Percentiles rank a stretch among this genome's conserved stretches.
These are phyloP conservation scores for Drosophila erecta DNA, from an alignment of 1,140 invertebrate genomes.

Conservation along the genomic window DNA sequence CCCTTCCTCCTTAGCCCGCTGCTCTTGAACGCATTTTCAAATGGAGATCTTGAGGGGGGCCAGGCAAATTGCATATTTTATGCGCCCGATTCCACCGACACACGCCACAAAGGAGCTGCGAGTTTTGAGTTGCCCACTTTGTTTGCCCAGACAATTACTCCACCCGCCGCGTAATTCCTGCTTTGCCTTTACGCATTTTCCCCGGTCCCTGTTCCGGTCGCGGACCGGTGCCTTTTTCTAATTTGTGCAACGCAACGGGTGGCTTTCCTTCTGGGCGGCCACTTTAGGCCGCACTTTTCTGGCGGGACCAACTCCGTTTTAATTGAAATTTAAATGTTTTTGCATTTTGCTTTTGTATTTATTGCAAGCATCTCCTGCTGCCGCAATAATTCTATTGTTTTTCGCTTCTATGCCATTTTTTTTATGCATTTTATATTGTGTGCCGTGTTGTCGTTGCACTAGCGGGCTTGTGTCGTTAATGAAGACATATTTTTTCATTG, in stretches of 20 bases:
- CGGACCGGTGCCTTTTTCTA: constrained; percentile 60
- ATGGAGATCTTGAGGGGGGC: constrained; percentile 29
- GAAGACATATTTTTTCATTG: constrained; percentile 81
- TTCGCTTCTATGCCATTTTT: constrained; percentile 15
- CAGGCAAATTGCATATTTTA: constrained; percentile 60
- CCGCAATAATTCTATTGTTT: constrained; percentile 46
- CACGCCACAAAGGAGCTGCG: constrained; percentile 21
- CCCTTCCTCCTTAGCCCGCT: constrained; percentile 1
- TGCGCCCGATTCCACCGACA: constrained; percentile 24
- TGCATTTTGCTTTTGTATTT: constrained; percentile 73
- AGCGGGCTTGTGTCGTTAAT: constrained; percentile 74
- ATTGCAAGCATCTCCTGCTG: constrained; percentile 40
- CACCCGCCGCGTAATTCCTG: constrained; percentile 37
- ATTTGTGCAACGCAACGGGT: constrained; percentile 60
- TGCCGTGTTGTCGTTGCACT: constrained; percentile 59
- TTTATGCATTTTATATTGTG: constrained; percentile 26
- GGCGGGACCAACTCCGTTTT: constrained; percentile 56
- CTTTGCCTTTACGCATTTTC: constrained; percentile 57
- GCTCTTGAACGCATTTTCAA: constrained; percentile 40
- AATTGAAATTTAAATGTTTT: constrained; percentile 83
- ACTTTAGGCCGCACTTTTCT: constrained; percentile 61
- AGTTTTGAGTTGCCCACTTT: constrained; percentile 52
- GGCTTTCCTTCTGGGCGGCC: constrained; percentile 33
- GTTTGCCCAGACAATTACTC: constrained; percentile 67
- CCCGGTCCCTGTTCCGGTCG: not conserved